phyloP scores from a whole-genome alignment of 2,888 invertebrate species.

The Entomobrya proxima region DNA sequence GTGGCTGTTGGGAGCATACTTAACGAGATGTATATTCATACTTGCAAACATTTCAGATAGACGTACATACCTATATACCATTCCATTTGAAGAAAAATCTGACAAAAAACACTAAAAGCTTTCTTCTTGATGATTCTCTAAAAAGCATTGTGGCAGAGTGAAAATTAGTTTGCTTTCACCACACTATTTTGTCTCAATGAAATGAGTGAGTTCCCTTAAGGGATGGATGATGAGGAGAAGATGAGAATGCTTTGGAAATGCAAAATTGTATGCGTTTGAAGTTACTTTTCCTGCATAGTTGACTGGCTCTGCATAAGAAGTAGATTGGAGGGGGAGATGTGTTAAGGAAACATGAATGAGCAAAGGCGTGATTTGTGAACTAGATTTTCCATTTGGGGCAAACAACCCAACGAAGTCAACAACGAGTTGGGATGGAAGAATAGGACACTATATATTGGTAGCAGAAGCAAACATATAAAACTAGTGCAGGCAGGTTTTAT shows the following conservation, averaged over 20 bases:
- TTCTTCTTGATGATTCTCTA: slow-evolving; percentile 18
- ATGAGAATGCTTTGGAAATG: not conserved
- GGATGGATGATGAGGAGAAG: slow-evolving; percentile 19
- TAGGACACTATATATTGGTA: not conserved
- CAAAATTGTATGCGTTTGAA: slow-evolving; percentile 2
- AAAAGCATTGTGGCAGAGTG: not conserved
- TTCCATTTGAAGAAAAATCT: not conserved
- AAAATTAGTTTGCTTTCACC: slow-evolving; percentile 58
- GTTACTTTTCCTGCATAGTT: not conserved
- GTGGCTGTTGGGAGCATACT: not conserved
- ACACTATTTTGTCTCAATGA: slow-evolving; percentile 43
- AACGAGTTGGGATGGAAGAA: not conserved
- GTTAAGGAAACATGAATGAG: slow-evolving; percentile 10
- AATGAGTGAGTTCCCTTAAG: slow-evolving; percentile 42
- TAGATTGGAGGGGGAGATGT: slow-evolving; percentile 14
- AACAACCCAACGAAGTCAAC: not conserved
- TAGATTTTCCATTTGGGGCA: slow-evolving; percentile 44
- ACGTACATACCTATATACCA: not conserved
- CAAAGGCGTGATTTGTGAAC: slow-evolving; percentile 57
- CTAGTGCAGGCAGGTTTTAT: slow-evolving; percentile 45
- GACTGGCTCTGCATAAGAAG: not conserved
- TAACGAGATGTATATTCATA: not conserved
- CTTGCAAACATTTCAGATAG: too few species aligned
- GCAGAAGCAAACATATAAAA: slow-evolving; percentile 1
- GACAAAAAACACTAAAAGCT: slow-evolving; percentile 44